Evolutionary conservation across 2,888 invertebrate genomes (phyloP).

Genomic region (Hartigia nigra): DNA sequence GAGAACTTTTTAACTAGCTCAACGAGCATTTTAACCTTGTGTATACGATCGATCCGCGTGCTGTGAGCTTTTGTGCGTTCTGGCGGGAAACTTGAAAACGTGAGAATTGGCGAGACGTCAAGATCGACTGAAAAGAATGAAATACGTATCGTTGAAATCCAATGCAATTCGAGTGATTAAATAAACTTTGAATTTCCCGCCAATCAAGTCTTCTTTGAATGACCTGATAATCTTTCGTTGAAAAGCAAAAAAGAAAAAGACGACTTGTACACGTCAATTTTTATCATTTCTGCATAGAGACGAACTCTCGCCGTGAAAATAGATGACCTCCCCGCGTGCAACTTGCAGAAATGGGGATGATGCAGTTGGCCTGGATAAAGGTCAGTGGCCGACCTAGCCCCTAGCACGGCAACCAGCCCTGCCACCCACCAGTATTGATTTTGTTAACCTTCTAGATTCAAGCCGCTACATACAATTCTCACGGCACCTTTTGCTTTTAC

Average conservation of each 20-base stretch:
- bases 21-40: background rate
- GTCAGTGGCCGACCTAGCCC: slow-evolving; percentile 63
- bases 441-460: slow-evolving; percentile 56
- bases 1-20: background rate
- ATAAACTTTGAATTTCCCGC: background rate
- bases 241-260: no score
- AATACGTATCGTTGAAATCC: background rate
- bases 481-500: background rate
- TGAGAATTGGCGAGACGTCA: background rate
- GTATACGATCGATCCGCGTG: background rate
- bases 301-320: slow-evolving; percentile 39
- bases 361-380: slow-evolving; percentile 63
- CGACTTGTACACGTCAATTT: background rate
- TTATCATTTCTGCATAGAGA: background rate
- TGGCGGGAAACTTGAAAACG: background rate
- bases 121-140: background rate
- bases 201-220: background rate
- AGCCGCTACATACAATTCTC: slow-evolving; percentile 19
- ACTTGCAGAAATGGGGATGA: slow-evolving; percentile 54
- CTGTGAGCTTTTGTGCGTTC: background rate
- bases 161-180: background rate
- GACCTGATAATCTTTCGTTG: no score
- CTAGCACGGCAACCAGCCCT: slow-evolving; percentile 39
- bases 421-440: slow-evolving; percentile 53
- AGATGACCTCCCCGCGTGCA: slow-evolving; percentile 38